Base-by-base conservation (phyloP, 2,797 vertebrate genomes). In the Dallia pectoralis region DNA sequence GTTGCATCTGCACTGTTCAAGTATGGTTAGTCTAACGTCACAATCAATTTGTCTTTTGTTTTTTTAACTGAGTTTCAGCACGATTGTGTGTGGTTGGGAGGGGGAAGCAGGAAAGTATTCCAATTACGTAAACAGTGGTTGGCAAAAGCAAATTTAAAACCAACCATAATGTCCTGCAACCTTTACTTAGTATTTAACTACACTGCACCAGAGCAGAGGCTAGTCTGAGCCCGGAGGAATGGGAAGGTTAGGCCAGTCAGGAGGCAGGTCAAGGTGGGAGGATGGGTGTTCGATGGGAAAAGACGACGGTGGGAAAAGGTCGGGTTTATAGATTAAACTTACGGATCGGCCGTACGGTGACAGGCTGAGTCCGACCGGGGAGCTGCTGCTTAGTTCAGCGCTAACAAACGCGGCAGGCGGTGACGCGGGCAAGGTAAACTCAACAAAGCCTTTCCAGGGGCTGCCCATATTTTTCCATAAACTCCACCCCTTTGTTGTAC, bases 361-460 rank as follows among this genome's bases (percentile, higher is more conserved):
- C 87, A 94, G 91, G 91, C 92, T 92, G 89, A 95, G 92, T 87
- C 92, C 92, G 87, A 94, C 88, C 78, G 92, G 89, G 85, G 92
- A 92, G 77, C 91, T 90, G 90, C 90, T 94, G 92, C 93, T 94
- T 91, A 95, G 89, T 89, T 91, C 92, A 90, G 91, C 91, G 87
- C 90, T 94, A 93, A 93, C 89, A 86, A 91, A 92, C 84, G 90
- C 88, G 86, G 91, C 87, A 90, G 91, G 91, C 89, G 93, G 92
- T 81, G 93, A 95, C 87, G 91, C 91, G 80, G 91, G 93, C 91
- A 92, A 89, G 89, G 90, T 89, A 94, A 89, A 91, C 90, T 89
- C 89, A 88, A 94, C 91, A 95, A 95, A 95, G 92, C 91, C 92
- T 93, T 94, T 95, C 91, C 91, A 95, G 82, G 89, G 91, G 88